Conservation (phyloP, 35 echinoderm and acorn worm genomes). For the Strongylocentrotus purpuratus region DNA sequence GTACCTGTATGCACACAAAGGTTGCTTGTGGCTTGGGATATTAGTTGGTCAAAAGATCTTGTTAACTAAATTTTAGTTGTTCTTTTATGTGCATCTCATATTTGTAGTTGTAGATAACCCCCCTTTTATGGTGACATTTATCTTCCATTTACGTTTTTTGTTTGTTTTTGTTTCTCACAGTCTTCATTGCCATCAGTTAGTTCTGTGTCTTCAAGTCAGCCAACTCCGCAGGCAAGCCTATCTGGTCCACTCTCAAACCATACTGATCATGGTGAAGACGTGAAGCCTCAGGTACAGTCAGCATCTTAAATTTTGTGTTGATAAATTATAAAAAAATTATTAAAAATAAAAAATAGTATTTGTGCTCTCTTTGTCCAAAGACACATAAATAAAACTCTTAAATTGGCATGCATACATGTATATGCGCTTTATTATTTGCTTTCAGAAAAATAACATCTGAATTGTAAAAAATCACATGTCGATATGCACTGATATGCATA, state of each 20-base stretch:
- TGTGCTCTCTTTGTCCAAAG: no score
- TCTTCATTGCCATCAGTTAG: constrained; percentile 41
- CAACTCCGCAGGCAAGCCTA: constrained; percentile 29
- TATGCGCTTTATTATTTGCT: not conserved
- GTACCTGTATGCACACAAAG: not conserved
- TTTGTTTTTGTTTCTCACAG: not conserved
- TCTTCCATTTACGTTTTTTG: not conserved
- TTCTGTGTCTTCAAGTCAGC: constrained; percentile 42
- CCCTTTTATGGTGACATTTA: not conserved
- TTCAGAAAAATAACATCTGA: not conserved
- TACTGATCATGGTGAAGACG: constrained; percentile 27
- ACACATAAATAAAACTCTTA: not conserved
- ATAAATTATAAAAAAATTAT: no score
- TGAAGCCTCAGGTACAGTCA: constrained; percentile 31
- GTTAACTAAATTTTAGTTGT: no score
- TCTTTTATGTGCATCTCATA: not conserved
- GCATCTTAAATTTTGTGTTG: not conserved
- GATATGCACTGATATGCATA: no score
- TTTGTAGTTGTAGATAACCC: not conserved
- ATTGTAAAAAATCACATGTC: not conserved
- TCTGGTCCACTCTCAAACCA: constrained; percentile 34
- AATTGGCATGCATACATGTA: not conserved
- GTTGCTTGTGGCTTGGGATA: not conserved
- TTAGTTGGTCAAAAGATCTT: no score
- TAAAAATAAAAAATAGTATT: no score